Evolutionary conservation across 2,888 invertebrate species (phyloP).

Genomic region (Embidobia sp.): DNA sequence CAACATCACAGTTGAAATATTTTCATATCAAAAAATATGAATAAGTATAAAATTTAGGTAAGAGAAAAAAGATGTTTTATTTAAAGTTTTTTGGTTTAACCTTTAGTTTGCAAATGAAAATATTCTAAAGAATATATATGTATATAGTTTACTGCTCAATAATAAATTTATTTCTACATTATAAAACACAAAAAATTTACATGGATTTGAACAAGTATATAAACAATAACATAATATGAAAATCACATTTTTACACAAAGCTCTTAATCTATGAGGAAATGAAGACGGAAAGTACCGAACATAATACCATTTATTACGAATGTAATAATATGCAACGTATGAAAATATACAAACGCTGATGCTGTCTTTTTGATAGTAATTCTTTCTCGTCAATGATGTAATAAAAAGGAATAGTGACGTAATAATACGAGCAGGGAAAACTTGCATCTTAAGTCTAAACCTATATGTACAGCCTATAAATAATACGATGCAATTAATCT

Average conservation of each 20-base stretch:
- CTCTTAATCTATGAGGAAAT: conserved; percentile 21
- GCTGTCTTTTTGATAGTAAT: conserved; percentile 52
- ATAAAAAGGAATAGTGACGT: conserved; percentile 54
- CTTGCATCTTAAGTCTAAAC: conserved; percentile 56
- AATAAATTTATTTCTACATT: conserved; percentile 22
- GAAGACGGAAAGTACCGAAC: conserved; percentile 7
- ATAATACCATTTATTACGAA: conserved; percentile 9
- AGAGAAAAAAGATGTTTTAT: background rate
- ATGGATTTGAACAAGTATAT: conserved; percentile 29
- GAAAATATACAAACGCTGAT: conserved; percentile 58
- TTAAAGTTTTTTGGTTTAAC: too few relatives aligned
- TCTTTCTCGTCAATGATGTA: conserved; percentile 53
- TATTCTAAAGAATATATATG: too few relatives aligned
- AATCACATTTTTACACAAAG: conserved; percentile 19
- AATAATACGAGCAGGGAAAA: conserved; percentile 43
- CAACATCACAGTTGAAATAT: conserved; percentile 49
- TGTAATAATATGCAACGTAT: conserved; percentile 3
- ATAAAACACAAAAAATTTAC: conserved; percentile 40
- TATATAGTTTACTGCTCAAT: conserved; percentile 23
- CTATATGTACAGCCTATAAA: conserved; percentile 78
- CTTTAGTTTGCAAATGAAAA: too few relatives aligned
- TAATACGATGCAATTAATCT: conserved; percentile 77
- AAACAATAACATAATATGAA: conserved; percentile 21
- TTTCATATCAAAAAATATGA: conserved; percentile 16
- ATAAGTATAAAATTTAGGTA: background rate